Base-by-base conservation (phyloP, 2,888 invertebrate species). In the Carterocephalus palaemon region DNA sequence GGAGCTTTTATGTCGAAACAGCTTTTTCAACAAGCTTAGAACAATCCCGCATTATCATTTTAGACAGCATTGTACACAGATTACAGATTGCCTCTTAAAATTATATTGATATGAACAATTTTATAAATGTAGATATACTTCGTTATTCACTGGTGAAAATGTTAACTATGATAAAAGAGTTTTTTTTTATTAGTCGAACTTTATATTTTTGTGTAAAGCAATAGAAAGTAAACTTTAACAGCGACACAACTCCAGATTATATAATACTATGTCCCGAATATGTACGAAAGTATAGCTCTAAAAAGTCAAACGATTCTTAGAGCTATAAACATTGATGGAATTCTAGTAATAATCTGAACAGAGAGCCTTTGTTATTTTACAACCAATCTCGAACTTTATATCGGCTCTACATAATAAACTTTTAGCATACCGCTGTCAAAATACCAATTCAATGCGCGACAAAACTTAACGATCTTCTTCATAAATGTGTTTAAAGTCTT, bases 361-460 rank as follows among this genome's bases (percentile, higher is more conserved):
- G 46, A 43, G 49, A 29, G 24, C 47, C 38, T 46, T 52, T 54
- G 54, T 56, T 47, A 45, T 36, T 53, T 57, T 56, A 56, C 49
- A 47, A 51, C 37, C 47, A 24, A 52, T 31, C 36, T 28, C n/a
- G 33, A 36, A 39, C 42, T 48, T 51, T 52, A 54, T 54, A 19
- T 17, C 20, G 20, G 8, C 10, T 26, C 24, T 9, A 20, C 19
- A 55, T 56, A 53, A 62, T 60, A 63, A 68, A 60, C 56, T 70
- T 70, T 76, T 77, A 72, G 70, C 75, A 61, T 68, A 65, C 65
- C 61, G 56, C 56, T 75, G 72, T 70, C 70, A 75, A 75, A 64
- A 52, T 56, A 60, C 56, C 52, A 62, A 64, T 36, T 10, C 17
- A 28, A 38, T 23, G 20, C 12, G 32, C 20, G 34, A 42, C 42